A percentile compares a stretch with the other conserved stretches of the same genome.
These are phyloP conservation scores for Chrysaora quinquecirrha DNA, from an alignment of 30 jellyfish, hydroid and myxozoan genomes.

Conservation along the genomic window DNA sequence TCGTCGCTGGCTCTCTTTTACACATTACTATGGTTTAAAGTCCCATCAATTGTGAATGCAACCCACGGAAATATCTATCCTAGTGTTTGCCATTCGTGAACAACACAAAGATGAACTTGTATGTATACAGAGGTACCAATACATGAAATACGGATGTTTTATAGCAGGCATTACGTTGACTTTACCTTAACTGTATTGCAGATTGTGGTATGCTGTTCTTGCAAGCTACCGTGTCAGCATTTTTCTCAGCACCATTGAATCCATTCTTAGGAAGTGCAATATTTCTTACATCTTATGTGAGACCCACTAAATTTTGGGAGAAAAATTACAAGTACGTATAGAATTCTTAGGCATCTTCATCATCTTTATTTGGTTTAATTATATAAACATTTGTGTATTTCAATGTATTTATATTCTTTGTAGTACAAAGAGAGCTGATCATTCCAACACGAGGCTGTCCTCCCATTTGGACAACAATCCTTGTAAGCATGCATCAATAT, in stretches of 20 bases:
- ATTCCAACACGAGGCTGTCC: slow-evolving; percentile 93
- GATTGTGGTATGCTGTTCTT: slow-evolving; percentile 97
- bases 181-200: too few relatives aligned
- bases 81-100: too few relatives aligned
- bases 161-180: too few relatives aligned
- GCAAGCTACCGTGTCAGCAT: slow-evolving; percentile 89
- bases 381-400: background rate
- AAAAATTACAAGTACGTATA: slow-evolving; percentile 92
- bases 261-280: slow-evolving; percentile 99
- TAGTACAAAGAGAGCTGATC: slow-evolving; percentile 98
- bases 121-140: too few relatives aligned
- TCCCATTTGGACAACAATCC: slow-evolving; percentile 97
- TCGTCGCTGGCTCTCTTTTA: too few relatives aligned
- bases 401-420: background rate
- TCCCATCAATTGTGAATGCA: too few relatives aligned
- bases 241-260: slow-evolving; percentile 92
- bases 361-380: too few relatives aligned
- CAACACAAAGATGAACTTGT: too few relatives aligned
- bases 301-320: slow-evolving; percentile 98
- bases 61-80: too few relatives aligned
- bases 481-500: slow-evolving; percentile 48
- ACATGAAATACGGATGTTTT: too few relatives aligned
- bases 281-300: slow-evolving; percentile 90
- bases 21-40: too few relatives aligned
- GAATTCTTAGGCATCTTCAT: background rate